Evolutionary conservation across 2,797 vertebrate genomes (phyloP), one percentile per base, ranked within the genome.

Genomic region (Phalanger gymnotis): DNA sequence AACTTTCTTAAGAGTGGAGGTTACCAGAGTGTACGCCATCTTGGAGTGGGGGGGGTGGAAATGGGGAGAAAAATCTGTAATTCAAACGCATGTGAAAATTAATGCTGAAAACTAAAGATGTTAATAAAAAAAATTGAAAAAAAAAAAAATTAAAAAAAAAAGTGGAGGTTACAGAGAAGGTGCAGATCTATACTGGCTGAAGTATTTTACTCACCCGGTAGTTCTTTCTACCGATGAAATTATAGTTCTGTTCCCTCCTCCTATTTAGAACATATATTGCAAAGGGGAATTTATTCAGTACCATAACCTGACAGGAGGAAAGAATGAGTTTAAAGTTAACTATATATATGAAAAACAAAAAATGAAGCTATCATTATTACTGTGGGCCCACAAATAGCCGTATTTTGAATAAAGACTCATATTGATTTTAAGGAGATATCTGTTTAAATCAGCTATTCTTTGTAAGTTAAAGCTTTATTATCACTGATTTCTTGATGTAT

Each of bases 381-480:
- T 94, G 53, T 34, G 16, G 12, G 47, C n/a, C 27, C 34, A 54
- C 54, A 96, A 93, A 96, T 53, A n/a, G 89, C 96, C 97, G 93
- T 98, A 7, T 6, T 97, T 98, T 98, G 98, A 98, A 98, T 98
- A 98, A 97, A 97, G 54, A 93, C 97, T 97, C 93, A 47, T 52
- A 95, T 91, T 55, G 2, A n/a, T n/a, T 95, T 98, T 97, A 94
- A 97, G 97, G 96, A 58, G 96, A 94, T 97, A 73, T 53, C 93
- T 55, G 91, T 96, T 97, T 96, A 97, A 98, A 98, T 98, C 98
- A 97, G 97, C 97, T 97, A 98, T 95, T 98, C 95, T 98, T 97
- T 98, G 97, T 92, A 98, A 98, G 98, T 98, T 96, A 97, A 97
- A 97, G 97, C 98, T 98, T 98, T 98, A 99, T 99, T 99, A 98